Percentiles rank a stretch among this genome's conserved stretches.
phyloP scores from a whole-genome alignment of 1,140 invertebrate genomes.

The Cydia strobilella region DNA sequence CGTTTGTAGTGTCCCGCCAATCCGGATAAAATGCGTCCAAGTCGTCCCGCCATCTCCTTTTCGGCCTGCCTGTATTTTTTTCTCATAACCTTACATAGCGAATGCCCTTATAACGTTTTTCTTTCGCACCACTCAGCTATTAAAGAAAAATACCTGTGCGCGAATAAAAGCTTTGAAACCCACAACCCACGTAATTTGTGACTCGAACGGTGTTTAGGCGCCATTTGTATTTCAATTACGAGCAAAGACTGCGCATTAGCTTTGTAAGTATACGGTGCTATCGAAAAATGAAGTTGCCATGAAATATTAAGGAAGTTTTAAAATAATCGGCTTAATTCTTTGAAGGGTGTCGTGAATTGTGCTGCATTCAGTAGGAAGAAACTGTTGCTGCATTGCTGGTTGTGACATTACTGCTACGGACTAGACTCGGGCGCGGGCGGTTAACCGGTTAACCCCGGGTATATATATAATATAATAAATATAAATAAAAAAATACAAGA shows the following conservation, averaged over 20 bases:
- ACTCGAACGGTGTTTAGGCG: constrained; percentile 17
- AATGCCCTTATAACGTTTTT: background rate
- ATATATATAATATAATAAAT: no score
- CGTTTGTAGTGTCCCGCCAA: no score
- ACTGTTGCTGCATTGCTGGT: no score
- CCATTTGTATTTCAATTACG: constrained; percentile 18
- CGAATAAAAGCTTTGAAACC: constrained; percentile 20
- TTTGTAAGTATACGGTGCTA: constrained; percentile 12
- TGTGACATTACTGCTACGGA: no score
- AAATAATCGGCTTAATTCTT: background rate
- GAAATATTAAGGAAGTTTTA: background rate
- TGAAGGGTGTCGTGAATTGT: no score
- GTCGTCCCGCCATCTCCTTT: no score
- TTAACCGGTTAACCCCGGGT: no score
- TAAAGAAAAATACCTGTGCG: constrained; percentile 13
- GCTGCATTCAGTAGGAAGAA: no score
- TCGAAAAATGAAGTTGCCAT: background rate
- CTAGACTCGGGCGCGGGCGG: no score
- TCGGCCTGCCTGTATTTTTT: background rate
- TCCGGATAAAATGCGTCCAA: no score
- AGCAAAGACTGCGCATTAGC: background rate
- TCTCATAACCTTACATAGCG: background rate
- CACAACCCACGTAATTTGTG: constrained; percentile 20
- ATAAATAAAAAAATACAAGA: no score
- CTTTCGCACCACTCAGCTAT: background rate